These are phyloP conservation scores for Tiliacea aurago DNA, from an alignment of 2,888 invertebrate species.

Conservation along the genomic window DNA sequence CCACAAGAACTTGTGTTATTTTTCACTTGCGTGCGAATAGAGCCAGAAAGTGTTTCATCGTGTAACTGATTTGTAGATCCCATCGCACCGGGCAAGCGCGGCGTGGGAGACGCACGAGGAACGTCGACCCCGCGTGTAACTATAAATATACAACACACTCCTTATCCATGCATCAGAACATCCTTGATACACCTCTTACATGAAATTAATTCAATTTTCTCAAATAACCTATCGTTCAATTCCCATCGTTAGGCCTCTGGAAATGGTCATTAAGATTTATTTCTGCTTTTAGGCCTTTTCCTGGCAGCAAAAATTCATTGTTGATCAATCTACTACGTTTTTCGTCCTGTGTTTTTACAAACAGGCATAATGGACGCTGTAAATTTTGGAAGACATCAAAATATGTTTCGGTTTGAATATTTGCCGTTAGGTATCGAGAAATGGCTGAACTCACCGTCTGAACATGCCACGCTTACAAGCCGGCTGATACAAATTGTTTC, in stretches of 20 bases:
- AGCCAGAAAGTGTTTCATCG: conserved; percentile 59
- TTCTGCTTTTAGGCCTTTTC: neutral
- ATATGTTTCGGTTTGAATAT: conserved; percentile 43
- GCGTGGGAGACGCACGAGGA: conserved; percentile 86
- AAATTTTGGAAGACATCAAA: conserved; percentile 18
- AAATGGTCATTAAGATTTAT: neutral
- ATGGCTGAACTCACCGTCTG: conserved; percentile 64
- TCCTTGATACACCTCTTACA: conserved; percentile 72
- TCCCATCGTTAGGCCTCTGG: neutral
- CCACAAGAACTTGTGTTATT: conserved; percentile 6
- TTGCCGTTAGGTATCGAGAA: conserved; percentile 65
- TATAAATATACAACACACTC: conserved; percentile 86
- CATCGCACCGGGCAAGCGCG: conserved; percentile 74
- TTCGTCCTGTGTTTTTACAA: neutral
- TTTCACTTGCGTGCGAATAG: conserved; percentile 67
- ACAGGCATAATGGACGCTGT: neutral
- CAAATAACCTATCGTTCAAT: conserved; percentile 11
- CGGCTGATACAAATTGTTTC: conserved; percentile 80
- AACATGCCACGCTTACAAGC: conserved; percentile 67
- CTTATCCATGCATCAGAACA: conserved; percentile 81
- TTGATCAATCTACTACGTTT: neutral
- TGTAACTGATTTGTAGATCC: conserved; percentile 78
- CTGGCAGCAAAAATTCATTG: neutral
- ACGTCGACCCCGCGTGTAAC: conserved; percentile 87
- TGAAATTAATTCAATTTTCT: conserved; percentile 43